Evolutionary conservation across 2,888 invertebrate species (phyloP).

Genomic region (Athalia circularis): DNA sequence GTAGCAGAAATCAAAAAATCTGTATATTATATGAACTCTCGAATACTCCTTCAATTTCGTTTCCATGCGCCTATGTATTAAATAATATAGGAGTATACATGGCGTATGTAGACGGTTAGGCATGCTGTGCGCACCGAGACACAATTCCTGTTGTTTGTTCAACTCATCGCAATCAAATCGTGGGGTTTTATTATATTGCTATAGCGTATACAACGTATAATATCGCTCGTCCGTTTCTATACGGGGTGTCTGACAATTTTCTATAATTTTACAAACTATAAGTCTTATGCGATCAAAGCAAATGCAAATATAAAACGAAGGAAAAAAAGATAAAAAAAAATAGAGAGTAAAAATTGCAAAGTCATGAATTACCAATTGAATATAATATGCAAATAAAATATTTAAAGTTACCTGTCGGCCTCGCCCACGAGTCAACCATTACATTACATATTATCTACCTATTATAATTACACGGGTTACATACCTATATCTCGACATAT

Average conservation of each 20-base stretch:
- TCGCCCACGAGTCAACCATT: slow-evolving; percentile 37
- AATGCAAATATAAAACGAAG: background rate
- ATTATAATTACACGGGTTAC: background rate
- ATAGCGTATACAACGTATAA: background rate
- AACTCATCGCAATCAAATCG: slow-evolving; percentile 61
- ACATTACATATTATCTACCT: background rate
- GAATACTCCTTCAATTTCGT: no score
- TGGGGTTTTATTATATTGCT: slow-evolving; percentile 34
- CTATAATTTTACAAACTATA: background rate
- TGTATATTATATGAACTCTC: no score
- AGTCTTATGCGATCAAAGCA: background rate
- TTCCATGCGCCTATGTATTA: no score
- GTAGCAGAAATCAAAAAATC: no score
- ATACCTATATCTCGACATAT: background rate
- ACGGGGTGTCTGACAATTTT: slow-evolving; percentile 25
- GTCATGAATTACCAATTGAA: slow-evolving; percentile 8
- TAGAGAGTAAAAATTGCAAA: background rate
- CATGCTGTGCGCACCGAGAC: slow-evolving; percentile 67
- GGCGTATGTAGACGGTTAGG: background rate
- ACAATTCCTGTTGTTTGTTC: slow-evolving; percentile 73
- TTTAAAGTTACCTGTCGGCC: slow-evolving; percentile 20
- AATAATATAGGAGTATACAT: background rate
- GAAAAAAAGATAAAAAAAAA: background rate
- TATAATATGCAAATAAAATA: slow-evolving; percentile 31
- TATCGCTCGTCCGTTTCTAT: background rate